Base-by-base conservation (phyloP, 2,888 invertebrate genomes). In the Galerucella nymphaeae region DNA sequence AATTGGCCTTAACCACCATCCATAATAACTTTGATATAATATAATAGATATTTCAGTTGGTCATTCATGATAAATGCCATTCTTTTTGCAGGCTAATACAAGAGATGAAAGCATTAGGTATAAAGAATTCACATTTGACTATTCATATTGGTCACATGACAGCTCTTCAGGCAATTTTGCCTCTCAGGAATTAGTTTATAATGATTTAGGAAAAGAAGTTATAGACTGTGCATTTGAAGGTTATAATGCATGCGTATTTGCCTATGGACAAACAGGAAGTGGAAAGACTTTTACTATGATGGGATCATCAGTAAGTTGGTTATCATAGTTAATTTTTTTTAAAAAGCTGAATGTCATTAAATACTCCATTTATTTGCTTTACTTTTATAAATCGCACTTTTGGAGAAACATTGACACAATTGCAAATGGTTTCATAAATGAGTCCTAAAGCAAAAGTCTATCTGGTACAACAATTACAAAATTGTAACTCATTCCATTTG, bases 281-380 rank as follows among this genome's bases (percentile, higher is more conserved):
- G 96, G 96, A 69, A 96, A 96, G 88, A 96, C 96, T 0, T 95
- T 94, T 85, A 96, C 96, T 48, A 96, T 96, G 96, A 96, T 96
- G 95, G 96, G 96, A 5, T 90, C 92, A 10, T 88, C 90, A 80
- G 93, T 93, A 86, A 87, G 88, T 85, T 30, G 14, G 5, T 14
- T 58, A 30, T 10, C 3, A 58, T 14, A 58, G 5, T 68, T 70
- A 8, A 62, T 62, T 42, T 38, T 2, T 41, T 2, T 30, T 9
- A 30, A 30, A 5, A 3, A 30, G 23, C 23, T 30, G 23, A 30
- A 30, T 2, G 23, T 3, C 23, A 30, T 30, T 30, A 30, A 30
- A 30, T 30, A 30, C 23, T 30, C 5, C 5, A 30, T 30, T 30
- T 23, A 23, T 23, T 23, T 2, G 2, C 1, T 23, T 23, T 2